phyloP scores from a whole-genome alignment of 2,888 invertebrate species.

The Leptopilina syphax region DNA sequence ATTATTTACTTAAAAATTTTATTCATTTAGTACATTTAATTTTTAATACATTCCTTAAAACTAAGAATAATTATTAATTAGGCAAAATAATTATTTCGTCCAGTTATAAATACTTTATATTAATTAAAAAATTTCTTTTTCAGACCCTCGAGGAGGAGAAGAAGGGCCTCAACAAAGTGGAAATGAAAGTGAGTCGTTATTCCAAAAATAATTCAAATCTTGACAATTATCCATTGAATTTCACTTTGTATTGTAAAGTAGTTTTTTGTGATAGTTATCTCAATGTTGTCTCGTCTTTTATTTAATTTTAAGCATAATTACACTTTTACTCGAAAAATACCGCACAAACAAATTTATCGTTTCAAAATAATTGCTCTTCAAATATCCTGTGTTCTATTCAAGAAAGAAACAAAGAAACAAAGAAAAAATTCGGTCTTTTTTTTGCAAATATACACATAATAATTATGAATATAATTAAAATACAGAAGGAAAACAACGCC shows the following conservation, averaged over 20 bases:
- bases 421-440: neutral
- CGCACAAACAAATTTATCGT: slow-evolving; percentile 18
- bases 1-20: too few species aligned
- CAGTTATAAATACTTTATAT: neutral
- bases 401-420: slow-evolving; percentile 14
- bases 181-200: slow-evolving; percentile 76
- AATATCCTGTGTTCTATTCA: slow-evolving; percentile 4
- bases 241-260: neutral
- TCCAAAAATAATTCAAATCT: neutral
- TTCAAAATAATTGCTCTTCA: neutral
- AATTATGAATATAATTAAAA: slow-evolving; percentile 51
- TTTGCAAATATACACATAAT: slow-evolving; percentile 12
- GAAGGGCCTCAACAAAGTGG: slow-evolving; percentile 70
- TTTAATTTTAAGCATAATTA: slow-evolving; percentile 34
- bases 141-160: slow-evolving; percentile 68
- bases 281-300: slow-evolving; percentile 42
- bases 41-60: too few species aligned
- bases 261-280: neutral
- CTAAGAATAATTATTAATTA: too few species aligned
- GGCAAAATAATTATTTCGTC: neutral
- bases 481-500: slow-evolving; percentile 69
- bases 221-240: neutral
- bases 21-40: too few species aligned
- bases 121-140: slow-evolving; percentile 45
- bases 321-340: slow-evolving; percentile 26